Conservation (phyloP, 2,113 vertebrate genomes). For the Casuarius casuarius region DNA sequence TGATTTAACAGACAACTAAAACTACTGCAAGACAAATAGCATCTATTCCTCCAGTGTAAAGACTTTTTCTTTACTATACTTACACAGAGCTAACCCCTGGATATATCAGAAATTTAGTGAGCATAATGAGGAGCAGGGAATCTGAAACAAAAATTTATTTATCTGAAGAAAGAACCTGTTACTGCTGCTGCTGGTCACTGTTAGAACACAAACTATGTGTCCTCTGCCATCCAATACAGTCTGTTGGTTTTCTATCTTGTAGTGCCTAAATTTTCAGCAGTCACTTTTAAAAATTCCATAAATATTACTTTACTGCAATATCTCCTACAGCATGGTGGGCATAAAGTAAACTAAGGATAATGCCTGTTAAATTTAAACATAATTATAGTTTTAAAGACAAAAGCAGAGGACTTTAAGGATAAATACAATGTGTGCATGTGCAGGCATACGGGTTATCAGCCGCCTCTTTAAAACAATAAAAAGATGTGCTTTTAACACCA, state of each 20-base stretch:
- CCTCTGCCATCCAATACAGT: not conserved
- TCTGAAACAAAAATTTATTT: not conserved
- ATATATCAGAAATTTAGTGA: not conserved
- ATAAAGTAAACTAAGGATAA: not conserved
- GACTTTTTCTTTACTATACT: not conserved
- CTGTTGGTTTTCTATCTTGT: not conserved
- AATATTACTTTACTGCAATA: not conserved
- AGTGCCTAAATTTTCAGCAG: not conserved
- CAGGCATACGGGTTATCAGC: not conserved
- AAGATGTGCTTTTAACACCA: not conserved
- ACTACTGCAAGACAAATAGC: not conserved
- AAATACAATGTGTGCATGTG: not conserved
- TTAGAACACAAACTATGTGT: not conserved
- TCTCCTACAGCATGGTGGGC: not conserved
- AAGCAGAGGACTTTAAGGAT: not conserved
- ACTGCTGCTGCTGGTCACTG: not conserved
- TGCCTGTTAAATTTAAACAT: not conserved
- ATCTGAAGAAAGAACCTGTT: not conserved
- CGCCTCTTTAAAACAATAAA: not conserved
- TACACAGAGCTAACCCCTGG: not conserved
- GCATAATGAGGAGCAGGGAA: not conserved
- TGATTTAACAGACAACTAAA: not conserved
- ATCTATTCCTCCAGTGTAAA: not conserved
- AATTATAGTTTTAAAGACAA: not conserved
- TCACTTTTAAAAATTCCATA: not conserved